phyloP scores from a whole-genome alignment of 1,140 invertebrate genomes.

The Macrosteles quadrilineatus region DNA sequence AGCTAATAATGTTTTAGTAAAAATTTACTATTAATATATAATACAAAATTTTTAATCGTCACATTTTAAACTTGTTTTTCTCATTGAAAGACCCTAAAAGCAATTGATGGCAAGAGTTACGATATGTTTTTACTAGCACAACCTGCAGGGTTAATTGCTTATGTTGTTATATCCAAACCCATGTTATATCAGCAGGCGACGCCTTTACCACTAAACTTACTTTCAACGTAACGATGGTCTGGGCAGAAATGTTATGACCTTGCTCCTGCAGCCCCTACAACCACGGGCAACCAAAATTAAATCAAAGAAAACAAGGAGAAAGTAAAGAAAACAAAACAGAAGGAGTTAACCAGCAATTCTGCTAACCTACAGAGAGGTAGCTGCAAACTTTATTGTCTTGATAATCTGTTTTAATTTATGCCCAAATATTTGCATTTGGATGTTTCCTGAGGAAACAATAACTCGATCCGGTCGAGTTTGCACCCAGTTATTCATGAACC shows the following conservation, averaged over 20 bases:
- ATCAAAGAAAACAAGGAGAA: slow-evolving; percentile 25
- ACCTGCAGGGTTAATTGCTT: too few relatives aligned
- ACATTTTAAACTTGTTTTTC: too few relatives aligned
- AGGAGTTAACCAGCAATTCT: slow-evolving; percentile 21
- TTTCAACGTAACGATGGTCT: slow-evolving; percentile 87
- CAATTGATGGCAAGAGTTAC: too few relatives aligned
- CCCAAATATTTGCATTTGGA: slow-evolving; percentile 24
- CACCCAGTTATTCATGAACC: slow-evolving; percentile 16
- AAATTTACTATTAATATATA: too few relatives aligned
- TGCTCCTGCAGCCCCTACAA: slow-evolving; percentile 84
- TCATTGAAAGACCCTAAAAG: too few relatives aligned
- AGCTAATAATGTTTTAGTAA: too few relatives aligned
- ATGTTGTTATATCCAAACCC: too few relatives aligned
- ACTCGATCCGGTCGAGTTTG: slow-evolving; percentile 18
- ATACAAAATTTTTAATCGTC: too few relatives aligned
- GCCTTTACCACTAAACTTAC: too few relatives aligned
- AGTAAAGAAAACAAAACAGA: slow-evolving; percentile 29
- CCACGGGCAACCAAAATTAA: slow-evolving; percentile 32
- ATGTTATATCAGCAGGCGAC: too few relatives aligned
- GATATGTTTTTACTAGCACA: too few relatives aligned
- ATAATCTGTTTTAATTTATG: slow-evolving; percentile 22
- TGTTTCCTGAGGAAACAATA: slow-evolving; percentile 18
- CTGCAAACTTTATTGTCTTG: not conserved
- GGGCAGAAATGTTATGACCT: slow-evolving; percentile 84
- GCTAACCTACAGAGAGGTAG: not conserved